phyloP scores from a whole-genome alignment of 2,797 vertebrate genomes.

The Eptatretus atami region DNA sequence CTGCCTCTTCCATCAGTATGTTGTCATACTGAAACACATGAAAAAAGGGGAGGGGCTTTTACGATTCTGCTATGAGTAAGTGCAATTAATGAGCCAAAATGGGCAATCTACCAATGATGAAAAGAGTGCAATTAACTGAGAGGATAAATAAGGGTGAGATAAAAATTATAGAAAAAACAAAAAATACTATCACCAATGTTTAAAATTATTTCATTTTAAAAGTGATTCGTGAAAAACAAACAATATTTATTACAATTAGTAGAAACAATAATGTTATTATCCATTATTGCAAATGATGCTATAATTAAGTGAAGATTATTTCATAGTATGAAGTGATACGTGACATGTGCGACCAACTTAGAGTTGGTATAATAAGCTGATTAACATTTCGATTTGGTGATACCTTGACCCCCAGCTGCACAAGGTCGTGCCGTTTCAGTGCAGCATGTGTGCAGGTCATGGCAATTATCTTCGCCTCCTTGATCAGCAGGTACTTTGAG shows the following conservation, averaged over 20 bases:
- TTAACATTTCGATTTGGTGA: conserved; percentile 7
- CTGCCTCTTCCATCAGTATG: conserved; percentile 94
- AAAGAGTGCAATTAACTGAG: too few relatives aligned
- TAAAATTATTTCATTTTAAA: too few relatives aligned
- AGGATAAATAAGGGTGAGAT: too few relatives aligned
- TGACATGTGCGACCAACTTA: conserved; percentile 4
- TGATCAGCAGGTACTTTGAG: conserved; percentile 83
- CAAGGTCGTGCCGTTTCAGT: conserved; percentile 80
- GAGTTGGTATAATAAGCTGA: conserved; percentile 1
- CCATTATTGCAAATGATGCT: not conserved
- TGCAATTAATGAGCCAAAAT: too few relatives aligned
- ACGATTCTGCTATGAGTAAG: too few relatives aligned
- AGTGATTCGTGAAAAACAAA: too few relatives aligned
- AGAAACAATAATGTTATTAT: too few relatives aligned
- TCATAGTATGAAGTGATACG: not conserved
- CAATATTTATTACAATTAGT: too few relatives aligned
- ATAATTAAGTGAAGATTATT: not conserved
- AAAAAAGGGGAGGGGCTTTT: not conserved
- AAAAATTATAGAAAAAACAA: too few relatives aligned
- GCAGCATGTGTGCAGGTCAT: conserved; percentile 99
- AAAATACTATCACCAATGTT: too few relatives aligned
- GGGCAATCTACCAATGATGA: too few relatives aligned
- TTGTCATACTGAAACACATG: conserved; percentile 46
- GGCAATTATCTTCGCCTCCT: conserved; percentile 95
- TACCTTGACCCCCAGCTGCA: conserved; percentile 92